Evolutionary conservation across 2,113 vertebrate species (phyloP), one percentile per base, ranked within the genome.

Genomic region (Lycocorax pyrrhopterus): DNA sequence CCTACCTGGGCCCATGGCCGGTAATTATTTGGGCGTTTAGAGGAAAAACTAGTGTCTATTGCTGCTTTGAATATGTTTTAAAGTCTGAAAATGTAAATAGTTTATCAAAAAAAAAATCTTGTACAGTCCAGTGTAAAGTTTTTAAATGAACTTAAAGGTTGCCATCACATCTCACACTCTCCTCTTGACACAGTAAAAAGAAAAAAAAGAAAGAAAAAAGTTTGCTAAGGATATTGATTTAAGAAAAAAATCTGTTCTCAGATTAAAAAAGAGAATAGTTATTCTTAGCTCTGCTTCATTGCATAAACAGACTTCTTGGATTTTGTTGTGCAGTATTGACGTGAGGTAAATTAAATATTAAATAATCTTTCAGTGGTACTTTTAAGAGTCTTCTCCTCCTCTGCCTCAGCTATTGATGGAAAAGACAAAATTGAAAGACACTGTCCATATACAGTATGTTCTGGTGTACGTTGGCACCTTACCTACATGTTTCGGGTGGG

Each of bases 91-190:
- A 99, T 99, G 99, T 99, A 99, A 99, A 99, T 99, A 99, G 98
- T 99, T 99, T 99, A 99, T 99, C 99, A 98, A 78, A 99, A 76
- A 39, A 39, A 99, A 98, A 99, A 99, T 98, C 99, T 99, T 99
- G 99, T 99, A 99, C 99, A 99, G 99, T 99, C 98, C 99, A 99
- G 99, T 99, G 99, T 99, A 99, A 99, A 99, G 99, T 99, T 99
- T 99, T 99, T 99, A 99, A 99, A 99, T 99, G 99, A 99, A 99
- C 98, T 98, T 98, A 98, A 98, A 98, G 98, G 98, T 99, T 98
- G 98, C 98, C 99, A 99, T 99, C 98, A 98, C 98, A 98, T 98
- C 98, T 99, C 98, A 98, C 98, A 98, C 98, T 99, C 98, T 99
- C 97, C 98, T 98, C 98, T 99, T 98, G 98, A 98, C 98, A 99